These are phyloP conservation scores for Plecotus auritus DNA, from an alignment of 2,113 vertebrate genomes.

Conservation along the genomic window DNA sequence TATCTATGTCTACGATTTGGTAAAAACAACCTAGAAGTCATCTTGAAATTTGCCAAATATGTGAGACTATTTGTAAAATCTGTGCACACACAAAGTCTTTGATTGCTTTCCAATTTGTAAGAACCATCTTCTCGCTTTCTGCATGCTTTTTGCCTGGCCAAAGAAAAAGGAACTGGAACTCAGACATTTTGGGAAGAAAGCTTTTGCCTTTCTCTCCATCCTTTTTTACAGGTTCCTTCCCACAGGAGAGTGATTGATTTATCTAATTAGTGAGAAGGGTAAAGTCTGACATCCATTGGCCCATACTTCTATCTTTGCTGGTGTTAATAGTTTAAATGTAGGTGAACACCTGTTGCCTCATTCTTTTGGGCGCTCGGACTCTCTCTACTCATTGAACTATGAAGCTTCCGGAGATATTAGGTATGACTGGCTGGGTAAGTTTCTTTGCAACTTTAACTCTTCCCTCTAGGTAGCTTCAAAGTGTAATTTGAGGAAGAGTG, in stretches of 20 bases:
- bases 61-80: constrained; percentile 72
- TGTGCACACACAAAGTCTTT: constrained; percentile 81
- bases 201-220: background rate
- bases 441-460: background rate
- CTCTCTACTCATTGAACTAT: background rate
- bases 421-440: background rate
- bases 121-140: background rate
- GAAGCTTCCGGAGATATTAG: constrained; percentile 1
- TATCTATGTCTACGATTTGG: constrained; percentile 95
- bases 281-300: background rate
- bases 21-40: constrained; percentile 87
- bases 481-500: background rate
- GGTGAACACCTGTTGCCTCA: background rate
- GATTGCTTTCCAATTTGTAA: constrained; percentile 74
- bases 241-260: background rate
- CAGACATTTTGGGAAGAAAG: background rate
- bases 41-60: background rate
- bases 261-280: background rate
- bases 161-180: background rate
- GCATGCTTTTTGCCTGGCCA: background rate
- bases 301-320: background rate
- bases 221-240: background rate
- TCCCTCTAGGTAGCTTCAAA: background rate
- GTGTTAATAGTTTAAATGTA: background rate
- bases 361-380: background rate